These are phyloP conservation scores for Macrobrachium nipponense DNA, from an alignment of 1,140 invertebrate species.

Conservation along the genomic window DNA sequence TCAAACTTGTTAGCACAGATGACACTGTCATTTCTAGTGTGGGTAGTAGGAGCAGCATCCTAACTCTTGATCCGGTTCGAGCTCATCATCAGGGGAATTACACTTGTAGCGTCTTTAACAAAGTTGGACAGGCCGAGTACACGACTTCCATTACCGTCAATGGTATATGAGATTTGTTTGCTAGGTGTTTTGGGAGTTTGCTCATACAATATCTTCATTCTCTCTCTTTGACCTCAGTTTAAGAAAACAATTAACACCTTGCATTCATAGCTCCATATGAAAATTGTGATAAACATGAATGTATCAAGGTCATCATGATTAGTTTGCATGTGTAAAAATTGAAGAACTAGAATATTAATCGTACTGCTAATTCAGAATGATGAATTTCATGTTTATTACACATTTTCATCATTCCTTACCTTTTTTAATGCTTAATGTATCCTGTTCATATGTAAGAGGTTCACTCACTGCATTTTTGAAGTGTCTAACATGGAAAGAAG, in stretches of 20 bases:
- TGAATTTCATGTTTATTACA: no score
- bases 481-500: no score
- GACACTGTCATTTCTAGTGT: slow-evolving; percentile 54
- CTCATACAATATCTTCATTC: slow-evolving; percentile 21
- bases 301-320: no score
- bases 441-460: no score
- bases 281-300: no score
- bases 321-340: no score
- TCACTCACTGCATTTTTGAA: no score
- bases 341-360: no score
- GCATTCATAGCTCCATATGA: no score
- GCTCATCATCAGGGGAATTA: slow-evolving; percentile 66
- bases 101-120: slow-evolving; percentile 75
- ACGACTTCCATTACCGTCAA: slow-evolving; percentile 55
- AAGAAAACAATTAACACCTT: neutral
- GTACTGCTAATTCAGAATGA: no score
- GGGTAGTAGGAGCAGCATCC: slow-evolving; percentile 62
- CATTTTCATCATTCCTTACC: no score
- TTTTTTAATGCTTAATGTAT: no score
- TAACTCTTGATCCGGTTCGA: slow-evolving; percentile 64
- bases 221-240: neutral
- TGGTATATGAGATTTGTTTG: slow-evolving; percentile 52
- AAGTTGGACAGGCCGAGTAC: slow-evolving; percentile 69
- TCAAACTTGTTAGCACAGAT: slow-evolving; percentile 61
- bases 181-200: slow-evolving; percentile 11